Evolutionary conservation across 37 sponge, comb jelly and placozoan species (phyloP), one percentile per base, ranked within the genome.

Genomic region (Ianthella basta): DNA sequence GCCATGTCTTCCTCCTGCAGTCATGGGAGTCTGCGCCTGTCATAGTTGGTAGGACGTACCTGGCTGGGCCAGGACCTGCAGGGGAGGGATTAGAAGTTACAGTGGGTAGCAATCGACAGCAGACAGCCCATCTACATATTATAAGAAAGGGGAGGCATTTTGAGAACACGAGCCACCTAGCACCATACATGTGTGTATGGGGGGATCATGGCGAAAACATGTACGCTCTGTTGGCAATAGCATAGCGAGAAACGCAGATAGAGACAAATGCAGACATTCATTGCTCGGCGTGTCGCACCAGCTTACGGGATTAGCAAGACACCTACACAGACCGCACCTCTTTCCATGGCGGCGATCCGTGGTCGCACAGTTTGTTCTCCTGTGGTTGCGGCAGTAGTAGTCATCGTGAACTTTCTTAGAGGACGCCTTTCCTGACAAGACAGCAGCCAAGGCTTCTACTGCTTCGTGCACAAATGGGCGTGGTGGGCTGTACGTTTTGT

Each of bases 1-100:
- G 98, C 24, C 86, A 79, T 27, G 66, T 56, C 56, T 72, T 79
- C 80, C 85, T 98, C 10, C 86, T 95, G 59, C 55, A 23, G 65
- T 95, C 96, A 67, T 98, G 98, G 3, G 84, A 80, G 20, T 36
- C 21, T 16, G 59, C 55, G 6, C 98, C 98, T 34, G 88, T 93
- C 38, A 91, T 60, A 8, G 60, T 60, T 14, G 98, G 98, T 8
- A 98, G 89, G 1, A 82, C 79, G 65, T 98, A 98, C 32, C 93
- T 84, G 10, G 88, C 96, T 15, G 98, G 98, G 0, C 98, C 98
- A 53, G 98, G 98, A 20, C 96, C 96, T 94, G 77, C 24, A 74
- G 16, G 53, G 61, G 18, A 2, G 21, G 64, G 40, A 56, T 57
- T 2, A 13, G 2, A 27, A 27, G 15, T 8, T n/a, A 27, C 35